phyloP scores from a whole-genome alignment of 2,888 invertebrate genomes.

The Leptinotarsa haldemani region DNA sequence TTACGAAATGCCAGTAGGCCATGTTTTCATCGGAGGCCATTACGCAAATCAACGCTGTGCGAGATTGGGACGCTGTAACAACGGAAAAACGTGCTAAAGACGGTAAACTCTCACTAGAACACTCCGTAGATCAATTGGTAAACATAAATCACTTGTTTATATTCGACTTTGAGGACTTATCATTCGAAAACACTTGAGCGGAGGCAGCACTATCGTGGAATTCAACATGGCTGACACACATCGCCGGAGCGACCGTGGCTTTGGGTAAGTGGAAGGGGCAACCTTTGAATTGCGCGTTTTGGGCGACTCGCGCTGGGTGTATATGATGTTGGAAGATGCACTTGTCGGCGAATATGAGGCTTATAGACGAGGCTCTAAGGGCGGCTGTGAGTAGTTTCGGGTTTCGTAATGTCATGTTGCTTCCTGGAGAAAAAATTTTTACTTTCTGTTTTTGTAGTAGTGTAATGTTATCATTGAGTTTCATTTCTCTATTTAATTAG shows the following conservation, averaged over 20 bases:
- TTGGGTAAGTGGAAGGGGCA: constrained; percentile 42
- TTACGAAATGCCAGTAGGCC: constrained; percentile 43
- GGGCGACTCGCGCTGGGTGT: neutral
- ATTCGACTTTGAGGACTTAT: constrained; percentile 32
- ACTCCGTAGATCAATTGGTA: constrained; percentile 28
- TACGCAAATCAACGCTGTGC: constrained; percentile 43
- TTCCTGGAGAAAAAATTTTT: neutral
- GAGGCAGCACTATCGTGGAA: constrained; percentile 60
- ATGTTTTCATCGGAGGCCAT: constrained; percentile 52
- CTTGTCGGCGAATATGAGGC: constrained; percentile 22
- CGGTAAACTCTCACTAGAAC: constrained; percentile 44
- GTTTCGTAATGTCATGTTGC: constrained; percentile 17
- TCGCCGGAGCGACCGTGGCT: constrained; percentile 43
- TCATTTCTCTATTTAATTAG: neutral
- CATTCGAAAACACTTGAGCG: constrained; percentile 38
- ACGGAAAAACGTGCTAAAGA: constrained; percentile 34
- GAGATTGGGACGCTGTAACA: constrained; percentile 16
- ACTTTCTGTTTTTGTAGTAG: neutral
- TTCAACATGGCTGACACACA: constrained; percentile 63
- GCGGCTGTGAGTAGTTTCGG: neutral
- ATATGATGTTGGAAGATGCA: constrained; percentile 28
- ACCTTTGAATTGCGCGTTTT: constrained; percentile 44
- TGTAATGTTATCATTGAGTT: neutral
- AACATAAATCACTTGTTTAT: constrained; percentile 43
- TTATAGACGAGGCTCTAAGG: constrained; percentile 21